These are phyloP conservation scores for Ctenosaura bakeri DNA, from an alignment of 2,797 vertebrate genomes.

Conservation along the genomic window DNA sequence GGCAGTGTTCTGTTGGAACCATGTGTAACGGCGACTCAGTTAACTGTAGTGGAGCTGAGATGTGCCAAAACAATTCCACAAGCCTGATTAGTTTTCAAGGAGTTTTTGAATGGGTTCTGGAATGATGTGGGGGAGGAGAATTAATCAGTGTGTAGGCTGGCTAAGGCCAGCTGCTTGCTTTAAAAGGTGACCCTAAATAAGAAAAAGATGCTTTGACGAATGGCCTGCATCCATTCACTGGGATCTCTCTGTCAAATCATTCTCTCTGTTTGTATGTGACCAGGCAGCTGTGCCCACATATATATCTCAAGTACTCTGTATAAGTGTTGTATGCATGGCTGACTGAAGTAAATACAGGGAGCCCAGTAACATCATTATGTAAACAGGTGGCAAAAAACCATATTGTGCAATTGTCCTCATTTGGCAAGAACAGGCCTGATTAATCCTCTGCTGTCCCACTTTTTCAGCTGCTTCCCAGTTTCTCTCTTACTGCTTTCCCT, in stretches of 20 bases:
- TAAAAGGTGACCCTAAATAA: constrained; percentile 1
- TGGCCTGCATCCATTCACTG: not conserved
- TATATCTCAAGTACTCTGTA: constrained; percentile 24
- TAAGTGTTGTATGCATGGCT: not conserved
- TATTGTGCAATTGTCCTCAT: too few relatives aligned
- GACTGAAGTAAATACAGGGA: not conserved
- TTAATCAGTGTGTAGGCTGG: not conserved
- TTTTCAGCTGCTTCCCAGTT: too few relatives aligned
- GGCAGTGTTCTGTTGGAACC: not conserved
- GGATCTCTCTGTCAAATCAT: not conserved
- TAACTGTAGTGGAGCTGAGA: not conserved
- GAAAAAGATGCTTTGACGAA: not conserved
- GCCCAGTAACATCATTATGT: not conserved
- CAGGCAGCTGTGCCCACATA: constrained; percentile 15
- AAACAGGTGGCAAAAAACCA: too few relatives aligned
- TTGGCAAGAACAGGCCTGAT: too few relatives aligned
- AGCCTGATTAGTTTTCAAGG: constrained; percentile 15
- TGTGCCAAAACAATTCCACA: not conserved
- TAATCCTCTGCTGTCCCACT: too few relatives aligned
- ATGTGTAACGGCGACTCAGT: not conserved
- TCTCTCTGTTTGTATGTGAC: constrained; percentile 1
- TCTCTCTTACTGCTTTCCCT: too few relatives aligned
- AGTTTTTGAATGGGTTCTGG: not conserved
- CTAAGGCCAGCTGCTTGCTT: not conserved
- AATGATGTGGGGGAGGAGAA: not conserved